Evolutionary conservation across 1,140 invertebrate species (phyloP), one percentile per base, ranked within the genome.

Genomic region (Palaemon carinicauda): DNA sequence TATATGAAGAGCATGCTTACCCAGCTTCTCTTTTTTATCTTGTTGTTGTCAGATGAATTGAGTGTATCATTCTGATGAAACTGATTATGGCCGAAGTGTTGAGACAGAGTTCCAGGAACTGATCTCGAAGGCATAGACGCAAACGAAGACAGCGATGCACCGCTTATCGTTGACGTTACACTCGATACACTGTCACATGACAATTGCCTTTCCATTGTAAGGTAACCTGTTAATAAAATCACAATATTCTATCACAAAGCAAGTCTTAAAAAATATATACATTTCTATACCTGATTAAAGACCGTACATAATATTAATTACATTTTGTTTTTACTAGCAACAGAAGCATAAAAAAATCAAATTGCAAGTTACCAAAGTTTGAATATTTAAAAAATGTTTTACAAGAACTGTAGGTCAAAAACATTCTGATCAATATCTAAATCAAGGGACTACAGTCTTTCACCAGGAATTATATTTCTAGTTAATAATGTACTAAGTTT

Each of bases 181-280:
- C 88, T 88, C 15, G 88, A 88, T 12, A 88, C 88, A 53, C 88
- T 88, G 82, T 88, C 88, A 56, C 79, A 88, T n/a, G 88, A 88
- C 14, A 82, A 51, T 74, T 88, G 82, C 2, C 87, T 77, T 69
- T 88, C 87, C 87, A 81, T 65, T 54, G 29, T 78, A 29, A 80
- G 33, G 77, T 82, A 82, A 10, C 88, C 88, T 88, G 82, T 15
- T 10, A 10, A 50, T 21, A 74, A 69, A 17, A 41, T 31, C 14
- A 19, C 31, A 33, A 27, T 29, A n/a, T 29, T 29, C 9, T 73
- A 31, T 73, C 15, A 19, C 7, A 73, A 29, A 31, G 33, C n/a
- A 21, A n/a, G n/a, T n/a, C n/a, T n/a, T n/a, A n/a, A n/a, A n/a
- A n/a, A n/a, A 21, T 4, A 29, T 29, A 69, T 14, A 24, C 14